Conservation (phyloP, 2,888 invertebrate species). For the Drosophila colorata region DNA sequence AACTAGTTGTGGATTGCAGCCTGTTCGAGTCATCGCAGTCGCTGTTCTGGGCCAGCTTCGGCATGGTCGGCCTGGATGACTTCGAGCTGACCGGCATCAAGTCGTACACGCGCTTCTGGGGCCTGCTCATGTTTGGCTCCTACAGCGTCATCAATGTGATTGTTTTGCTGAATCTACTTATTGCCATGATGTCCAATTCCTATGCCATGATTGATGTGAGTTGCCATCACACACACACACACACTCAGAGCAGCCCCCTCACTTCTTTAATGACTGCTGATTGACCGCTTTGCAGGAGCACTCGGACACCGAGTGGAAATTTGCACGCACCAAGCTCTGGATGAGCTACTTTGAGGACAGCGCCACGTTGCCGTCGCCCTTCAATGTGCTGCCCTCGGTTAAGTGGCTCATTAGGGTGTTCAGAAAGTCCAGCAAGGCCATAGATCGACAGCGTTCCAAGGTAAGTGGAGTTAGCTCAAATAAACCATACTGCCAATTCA, state of each 20-base stretch:
- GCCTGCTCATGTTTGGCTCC: slow-evolving; percentile 97
- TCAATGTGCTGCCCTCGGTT: slow-evolving; percentile 95
- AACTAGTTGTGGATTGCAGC: slow-evolving; percentile 85
- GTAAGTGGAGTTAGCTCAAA: slow-evolving; percentile 46
- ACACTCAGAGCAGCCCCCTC: background rate
- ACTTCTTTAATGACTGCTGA: slow-evolving; percentile 10
- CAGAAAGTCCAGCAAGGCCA: slow-evolving; percentile 86
- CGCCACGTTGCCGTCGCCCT: slow-evolving; percentile 96
- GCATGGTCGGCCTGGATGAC: slow-evolving; percentile 94
- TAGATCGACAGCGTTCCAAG: slow-evolving; percentile 84
- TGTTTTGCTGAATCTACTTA: slow-evolving; percentile 95
- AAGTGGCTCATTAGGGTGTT: slow-evolving; percentile 91
- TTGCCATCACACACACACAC: slow-evolving; percentile 70
- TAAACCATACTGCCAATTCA: no score
- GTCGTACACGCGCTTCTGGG: slow-evolving; percentile 97
- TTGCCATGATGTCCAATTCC: slow-evolving; percentile 99
- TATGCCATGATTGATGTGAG: slow-evolving; percentile 95
- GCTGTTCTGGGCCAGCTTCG: slow-evolving; percentile 98
- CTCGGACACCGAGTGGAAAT: slow-evolving; percentile 98
- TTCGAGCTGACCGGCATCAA: slow-evolving; percentile 95
- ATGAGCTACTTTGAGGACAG: slow-evolving; percentile 98
- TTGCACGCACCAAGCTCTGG: slow-evolving; percentile 97
- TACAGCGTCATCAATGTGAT: slow-evolving; percentile 98
- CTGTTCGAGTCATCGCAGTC: slow-evolving; percentile 98
- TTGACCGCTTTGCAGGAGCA: slow-evolving; percentile 88